Evolutionary conservation across 2,797 vertebrate species (phyloP).

Genomic region (Oreochromis mossambicus): DNA sequence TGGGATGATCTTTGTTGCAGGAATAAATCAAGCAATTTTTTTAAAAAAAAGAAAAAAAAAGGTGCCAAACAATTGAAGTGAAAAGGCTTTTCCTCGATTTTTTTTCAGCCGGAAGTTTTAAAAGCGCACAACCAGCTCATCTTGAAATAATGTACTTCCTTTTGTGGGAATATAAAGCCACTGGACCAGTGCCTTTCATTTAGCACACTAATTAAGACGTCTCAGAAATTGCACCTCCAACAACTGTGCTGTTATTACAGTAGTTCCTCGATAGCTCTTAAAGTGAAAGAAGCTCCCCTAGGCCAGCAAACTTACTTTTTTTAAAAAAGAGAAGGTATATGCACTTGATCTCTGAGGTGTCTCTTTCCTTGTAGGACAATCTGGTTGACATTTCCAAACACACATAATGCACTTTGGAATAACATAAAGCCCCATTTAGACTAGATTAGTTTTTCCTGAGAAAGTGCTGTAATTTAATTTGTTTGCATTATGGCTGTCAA

Average conservation of each 20-base stretch:
- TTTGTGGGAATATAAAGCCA: constrained; percentile 40
- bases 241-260: neutral
- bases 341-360: neutral
- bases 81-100: constrained; percentile 4
- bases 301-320: neutral
- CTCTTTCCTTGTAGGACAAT: neutral
- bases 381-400: neutral
- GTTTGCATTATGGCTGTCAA: constrained; percentile 3
- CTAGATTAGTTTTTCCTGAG: neutral
- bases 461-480: constrained; percentile 24
- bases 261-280: neutral
- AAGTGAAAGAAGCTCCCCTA: neutral
- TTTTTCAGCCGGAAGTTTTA: constrained; percentile 15
- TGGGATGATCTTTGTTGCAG: constrained; percentile 47
- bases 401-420: neutral
- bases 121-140: neutral
- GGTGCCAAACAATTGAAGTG: constrained; percentile 30
- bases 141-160: constrained; percentile 33
- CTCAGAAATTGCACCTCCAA: neutral
- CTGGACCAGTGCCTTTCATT: constrained; percentile 20
- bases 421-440: constrained; percentile 3
- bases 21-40: constrained; percentile 47
- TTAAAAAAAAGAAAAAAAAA: constrained; percentile 28
- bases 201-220: constrained; percentile 46
- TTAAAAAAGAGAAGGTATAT: neutral